Base-by-base conservation (phyloP, 1,140 invertebrate species). In the Hyposmocoma kahamanoa region DNA sequence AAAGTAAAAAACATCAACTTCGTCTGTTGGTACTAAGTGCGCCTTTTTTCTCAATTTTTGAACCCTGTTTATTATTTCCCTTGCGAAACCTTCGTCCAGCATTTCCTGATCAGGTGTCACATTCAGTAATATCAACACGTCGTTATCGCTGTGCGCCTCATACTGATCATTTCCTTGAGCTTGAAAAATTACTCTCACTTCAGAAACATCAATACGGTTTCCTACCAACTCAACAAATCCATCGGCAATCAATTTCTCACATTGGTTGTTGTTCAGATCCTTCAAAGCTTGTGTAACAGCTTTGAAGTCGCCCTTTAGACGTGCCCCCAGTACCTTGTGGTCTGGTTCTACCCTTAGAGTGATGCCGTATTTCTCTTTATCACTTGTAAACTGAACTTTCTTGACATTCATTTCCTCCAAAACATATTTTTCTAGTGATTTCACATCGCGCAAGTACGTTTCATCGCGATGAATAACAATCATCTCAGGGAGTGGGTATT, bases 11-110 rank as follows among this genome's bases (percentile, higher is more conserved):
- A 97, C 93, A 24, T 90, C 89, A 18, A 99, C 95, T 49, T 93
- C 90, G 87, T 99, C 97, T 8, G 95, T 94, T 0, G 97, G 97
- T 15, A 97, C 92, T 10, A 99, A 87, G 68, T 95, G 92, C 1
- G 96, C 97, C 80, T 98, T 97, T 82, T 99, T 99, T n/a, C 98
- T 88, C 0, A 99, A 86, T 85, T 98, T 98, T 72, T 99, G 98
- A 28, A 99, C 90, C 34, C 98, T 90, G 77, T 99, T 99, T 20
- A 98, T 96, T 6, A 99, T 92, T 87, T 99, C 98, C 50, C 98
- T 88, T 0, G 96, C 95, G 48, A 94, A 87, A 20, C 96, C 96
- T 89, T 99, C 97, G 74, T 98, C 93, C 48, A 95, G 85, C 93
- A 99, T 94, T 1, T 91, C 90, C 63, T 96, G 92, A 83, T 98